phyloP scores from a whole-genome alignment of 2,113 vertebrate species.

The Poecile atricapillus region DNA sequence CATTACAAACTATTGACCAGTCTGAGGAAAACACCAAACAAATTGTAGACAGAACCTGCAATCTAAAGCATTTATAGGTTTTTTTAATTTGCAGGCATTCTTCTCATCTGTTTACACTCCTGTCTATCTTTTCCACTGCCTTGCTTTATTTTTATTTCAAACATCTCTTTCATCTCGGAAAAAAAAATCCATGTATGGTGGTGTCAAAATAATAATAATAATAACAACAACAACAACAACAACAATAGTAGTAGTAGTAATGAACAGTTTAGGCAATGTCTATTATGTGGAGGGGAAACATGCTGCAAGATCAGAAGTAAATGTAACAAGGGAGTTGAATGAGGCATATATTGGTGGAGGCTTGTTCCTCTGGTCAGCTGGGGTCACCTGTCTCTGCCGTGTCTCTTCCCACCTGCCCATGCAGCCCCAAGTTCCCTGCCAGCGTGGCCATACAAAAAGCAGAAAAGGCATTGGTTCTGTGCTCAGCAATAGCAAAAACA shows the following conservation, averaged over 20 bases:
- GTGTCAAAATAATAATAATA: not conserved
- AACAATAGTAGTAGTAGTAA: not conserved
- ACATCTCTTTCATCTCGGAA: not conserved
- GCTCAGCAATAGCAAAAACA: not conserved
- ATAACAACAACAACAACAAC: not conserved
- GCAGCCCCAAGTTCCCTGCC: not conserved
- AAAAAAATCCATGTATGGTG: not conserved
- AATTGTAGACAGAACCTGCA: not conserved
- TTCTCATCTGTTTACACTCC: not conserved
- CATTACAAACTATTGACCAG: not conserved
- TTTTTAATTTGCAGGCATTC: not conserved
- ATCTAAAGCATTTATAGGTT: not conserved
- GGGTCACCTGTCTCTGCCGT: not conserved
- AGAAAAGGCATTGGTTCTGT: not conserved
- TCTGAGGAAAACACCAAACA: not conserved
- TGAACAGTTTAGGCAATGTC: not conserved
- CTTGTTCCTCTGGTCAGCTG: not conserved
- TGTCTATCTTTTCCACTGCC: not conserved
- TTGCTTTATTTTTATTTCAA: not conserved
- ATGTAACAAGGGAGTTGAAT: not conserved
- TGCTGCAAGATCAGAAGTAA: not conserved
- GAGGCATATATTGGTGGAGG: not conserved
- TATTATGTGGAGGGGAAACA: not conserved
- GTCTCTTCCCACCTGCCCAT: not conserved
- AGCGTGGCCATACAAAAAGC: rapidly evolving